phyloP scores from a whole-genome alignment of 53 echinoderm and acorn worm species.

The Henricia sp. region DNA sequence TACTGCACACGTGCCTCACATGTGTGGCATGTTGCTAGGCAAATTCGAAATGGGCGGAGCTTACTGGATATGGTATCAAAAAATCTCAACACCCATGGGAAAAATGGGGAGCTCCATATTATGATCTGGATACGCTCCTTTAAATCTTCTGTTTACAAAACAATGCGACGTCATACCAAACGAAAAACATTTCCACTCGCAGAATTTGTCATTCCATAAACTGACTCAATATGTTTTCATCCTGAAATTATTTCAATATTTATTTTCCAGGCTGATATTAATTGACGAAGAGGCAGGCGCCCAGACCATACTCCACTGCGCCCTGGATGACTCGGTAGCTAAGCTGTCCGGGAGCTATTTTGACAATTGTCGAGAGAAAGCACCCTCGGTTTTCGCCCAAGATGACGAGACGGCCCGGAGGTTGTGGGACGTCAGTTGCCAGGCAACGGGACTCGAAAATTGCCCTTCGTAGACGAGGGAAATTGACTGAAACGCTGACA shows the following conservation, averaged over 20 bases:
- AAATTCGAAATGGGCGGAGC: no score
- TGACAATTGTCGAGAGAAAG: constrained; percentile 53
- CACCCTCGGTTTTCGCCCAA: constrained; percentile 61
- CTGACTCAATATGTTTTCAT: neutral
- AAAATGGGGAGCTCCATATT: no score
- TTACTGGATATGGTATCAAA: no score
- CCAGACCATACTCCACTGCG: constrained; percentile 73
- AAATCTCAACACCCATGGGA: no score
- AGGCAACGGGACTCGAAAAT: constrained; percentile 73
- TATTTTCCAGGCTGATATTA: constrained; percentile 11
- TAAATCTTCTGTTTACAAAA: no score
- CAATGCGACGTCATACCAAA: no score
- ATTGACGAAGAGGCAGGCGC: constrained; percentile 7
- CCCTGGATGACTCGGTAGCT: constrained; percentile 60
- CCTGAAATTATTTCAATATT: neutral
- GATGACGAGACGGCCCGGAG: constrained; percentile 63
- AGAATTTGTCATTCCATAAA: neutral
- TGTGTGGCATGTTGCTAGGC: no score
- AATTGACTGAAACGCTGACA: no score
- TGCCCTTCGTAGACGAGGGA: no score
- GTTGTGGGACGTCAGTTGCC: constrained; percentile 80
- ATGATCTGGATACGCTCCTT: no score
- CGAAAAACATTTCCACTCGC: no score
- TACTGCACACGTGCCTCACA: no score
- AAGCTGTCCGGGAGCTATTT: constrained; percentile 58